Evolutionary conservation across 2,888 invertebrate genomes (phyloP), one percentile per base, ranked within the genome.

Genomic region (Magallana nippona): DNA sequence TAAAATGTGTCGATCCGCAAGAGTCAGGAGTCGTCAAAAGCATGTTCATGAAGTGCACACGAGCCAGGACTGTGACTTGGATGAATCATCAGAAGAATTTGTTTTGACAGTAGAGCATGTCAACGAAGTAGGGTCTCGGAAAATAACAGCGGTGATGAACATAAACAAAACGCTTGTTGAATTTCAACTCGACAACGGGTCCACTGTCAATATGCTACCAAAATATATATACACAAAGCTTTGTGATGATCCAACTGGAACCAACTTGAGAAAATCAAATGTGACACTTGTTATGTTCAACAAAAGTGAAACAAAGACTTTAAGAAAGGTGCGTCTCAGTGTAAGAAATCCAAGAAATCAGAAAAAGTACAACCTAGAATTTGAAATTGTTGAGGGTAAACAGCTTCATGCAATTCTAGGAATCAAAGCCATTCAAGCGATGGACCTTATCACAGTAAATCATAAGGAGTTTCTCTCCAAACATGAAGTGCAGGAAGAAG

Each of bases 381-480:
- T 27, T 27, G 1, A 27, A 27, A 27, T 86, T 5, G 83, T 85
- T 3, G 55, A 81, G 19, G 82, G 82, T 55, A 56, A 60, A 44
- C 44, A 77, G 27, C 55, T 82, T 2, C 79, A 83, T 19, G 80
- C 79, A 8, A 58, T 87, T 2, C 56, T 86, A 22, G 86, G 85
- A 1, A 22, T 78, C 10, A 44, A 83, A 57, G 84, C 81, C 19
- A 83, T 84, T 5, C 84, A 84, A 55, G 63, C 55, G 8, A 86
- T 85, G 86, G 81, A 82, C 10, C 22, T 87, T 1, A 83, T 87
- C 19, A 82, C 82, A 19, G 84, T 86, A 13, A 81, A 86, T 11
- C 13, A 79, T 57, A 79, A 86, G 13, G 13, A 62, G 15, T 63
- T 86, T 17, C 22, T 78, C 44, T 27, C 71, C 55, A 63, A 15